Conservation (phyloP, 1,140 invertebrate species). For the Euwallacea fornicatus region DNA sequence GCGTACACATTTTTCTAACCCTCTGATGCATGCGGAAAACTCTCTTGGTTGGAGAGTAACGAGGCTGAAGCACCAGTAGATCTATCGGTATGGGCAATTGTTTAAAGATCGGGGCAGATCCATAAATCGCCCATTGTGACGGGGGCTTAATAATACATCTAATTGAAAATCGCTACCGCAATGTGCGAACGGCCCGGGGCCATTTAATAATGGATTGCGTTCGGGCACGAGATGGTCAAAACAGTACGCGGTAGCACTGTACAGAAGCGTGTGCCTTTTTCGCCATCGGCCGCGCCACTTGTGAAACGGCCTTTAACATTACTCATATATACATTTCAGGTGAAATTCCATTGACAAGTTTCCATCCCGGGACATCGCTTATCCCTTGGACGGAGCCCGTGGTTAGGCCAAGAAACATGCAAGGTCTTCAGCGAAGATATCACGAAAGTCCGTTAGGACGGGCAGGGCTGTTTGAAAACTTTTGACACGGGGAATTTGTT, state of each 20-base stretch:
- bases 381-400: too few species aligned
- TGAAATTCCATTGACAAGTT: too few species aligned
- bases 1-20: too few species aligned
- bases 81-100: neutral
- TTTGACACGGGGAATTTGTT: too few species aligned
- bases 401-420: too few species aligned
- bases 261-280: conserved; percentile 16
- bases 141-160: conserved; percentile 42
- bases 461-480: too few species aligned
- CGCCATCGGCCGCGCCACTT: neutral
- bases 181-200: conserved; percentile 36
- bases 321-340: too few species aligned
- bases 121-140: conserved; percentile 39
- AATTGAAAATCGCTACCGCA: conserved; percentile 44
- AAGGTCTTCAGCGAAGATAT: too few species aligned
- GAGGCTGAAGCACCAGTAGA: neutral
- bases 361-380: too few species aligned
- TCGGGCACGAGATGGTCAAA: conserved; percentile 36
- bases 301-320: too few species aligned
- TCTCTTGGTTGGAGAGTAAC: neutral
- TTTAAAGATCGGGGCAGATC: conserved; percentile 21
- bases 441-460: too few species aligned
- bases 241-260: conserved; percentile 13
- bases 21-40: too few species aligned
- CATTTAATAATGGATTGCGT: conserved; percentile 39